Conservation (phyloP, 2,888 invertebrate genomes). For the Linyphia triangularis region DNA sequence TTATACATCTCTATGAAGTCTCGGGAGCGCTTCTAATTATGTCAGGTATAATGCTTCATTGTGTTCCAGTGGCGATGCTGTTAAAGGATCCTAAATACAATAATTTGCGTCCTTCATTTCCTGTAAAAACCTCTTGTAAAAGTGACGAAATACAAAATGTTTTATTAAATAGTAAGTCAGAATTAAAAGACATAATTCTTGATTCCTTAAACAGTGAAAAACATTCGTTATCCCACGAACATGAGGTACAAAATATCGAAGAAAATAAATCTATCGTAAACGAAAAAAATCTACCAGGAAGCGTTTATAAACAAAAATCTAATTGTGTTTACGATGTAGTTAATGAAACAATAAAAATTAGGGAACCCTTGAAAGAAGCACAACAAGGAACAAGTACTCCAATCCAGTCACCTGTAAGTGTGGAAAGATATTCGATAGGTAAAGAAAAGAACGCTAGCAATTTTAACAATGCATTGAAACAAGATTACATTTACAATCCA, state of each 20-base stretch:
- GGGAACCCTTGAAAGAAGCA: too few species aligned
- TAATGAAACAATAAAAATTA: background rate
- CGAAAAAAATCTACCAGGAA: too few species aligned
- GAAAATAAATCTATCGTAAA: too few species aligned
- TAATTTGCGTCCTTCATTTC: background rate
- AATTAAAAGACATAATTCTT: background rate
- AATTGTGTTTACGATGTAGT: background rate
- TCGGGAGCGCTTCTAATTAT: constrained; percentile 5
- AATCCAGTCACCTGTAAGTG: too few species aligned
- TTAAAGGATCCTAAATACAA: background rate
- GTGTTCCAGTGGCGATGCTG: background rate
- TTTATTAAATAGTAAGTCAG: background rate
- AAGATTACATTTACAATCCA: background rate
- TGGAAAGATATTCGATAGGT: too few species aligned
- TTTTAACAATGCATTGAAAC: background rate
- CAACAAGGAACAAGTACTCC: too few species aligned
- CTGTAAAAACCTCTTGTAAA: too few species aligned
- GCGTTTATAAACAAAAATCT: too few species aligned
- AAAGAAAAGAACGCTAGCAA: background rate
- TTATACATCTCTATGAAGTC: background rate
- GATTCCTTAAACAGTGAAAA: too few species aligned
- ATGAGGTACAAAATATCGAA: too few species aligned
- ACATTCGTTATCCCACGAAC: too few species aligned
- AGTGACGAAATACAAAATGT: background rate
- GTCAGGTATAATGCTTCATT: background rate